These are phyloP conservation scores for Gambusia affinis DNA, from an alignment of 2,113 vertebrate species.

Conservation along the genomic window DNA sequence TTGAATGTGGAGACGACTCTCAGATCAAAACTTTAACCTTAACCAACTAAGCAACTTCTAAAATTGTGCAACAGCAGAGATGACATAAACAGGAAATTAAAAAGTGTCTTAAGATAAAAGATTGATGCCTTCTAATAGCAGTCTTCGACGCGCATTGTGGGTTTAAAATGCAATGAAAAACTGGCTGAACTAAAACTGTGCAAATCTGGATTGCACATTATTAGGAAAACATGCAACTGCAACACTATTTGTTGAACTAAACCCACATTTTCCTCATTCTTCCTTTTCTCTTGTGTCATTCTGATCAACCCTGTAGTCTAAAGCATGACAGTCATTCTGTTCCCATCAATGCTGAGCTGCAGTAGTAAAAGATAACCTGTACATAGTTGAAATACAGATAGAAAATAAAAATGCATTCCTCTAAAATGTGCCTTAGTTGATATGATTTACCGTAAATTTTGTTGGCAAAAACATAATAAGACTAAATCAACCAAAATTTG, in stretches of 20 bases:
- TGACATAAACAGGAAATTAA: not conserved
- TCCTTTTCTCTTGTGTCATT: too few species aligned
- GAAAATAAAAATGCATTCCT: not conserved
- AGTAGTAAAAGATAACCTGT: too few species aligned
- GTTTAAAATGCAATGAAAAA: too few species aligned
- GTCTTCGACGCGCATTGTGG: not conserved
- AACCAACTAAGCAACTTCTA: not conserved
- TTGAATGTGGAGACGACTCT: too few species aligned
- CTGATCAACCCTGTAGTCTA: too few species aligned
- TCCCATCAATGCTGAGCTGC: too few species aligned
- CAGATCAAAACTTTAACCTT: too few species aligned
- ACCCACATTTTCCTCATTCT: not conserved
- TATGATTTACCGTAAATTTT: not conserved
- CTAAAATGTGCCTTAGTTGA: not conserved
- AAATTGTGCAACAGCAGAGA: too few species aligned
- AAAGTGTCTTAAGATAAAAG: conserved; percentile 5
- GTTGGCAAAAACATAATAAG: not conserved
- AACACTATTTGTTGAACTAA: not conserved
- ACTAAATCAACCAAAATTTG: not conserved
- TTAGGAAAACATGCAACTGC: not conserved
- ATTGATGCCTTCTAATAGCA: not conserved
- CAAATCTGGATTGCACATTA: not conserved
- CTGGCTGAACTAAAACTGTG: not conserved
- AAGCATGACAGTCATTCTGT: too few species aligned
- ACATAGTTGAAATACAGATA: too few species aligned